These are phyloP conservation scores for Galaxias olidus DNA, from an alignment of 2,797 vertebrate species.

Conservation along the genomic window DNA sequence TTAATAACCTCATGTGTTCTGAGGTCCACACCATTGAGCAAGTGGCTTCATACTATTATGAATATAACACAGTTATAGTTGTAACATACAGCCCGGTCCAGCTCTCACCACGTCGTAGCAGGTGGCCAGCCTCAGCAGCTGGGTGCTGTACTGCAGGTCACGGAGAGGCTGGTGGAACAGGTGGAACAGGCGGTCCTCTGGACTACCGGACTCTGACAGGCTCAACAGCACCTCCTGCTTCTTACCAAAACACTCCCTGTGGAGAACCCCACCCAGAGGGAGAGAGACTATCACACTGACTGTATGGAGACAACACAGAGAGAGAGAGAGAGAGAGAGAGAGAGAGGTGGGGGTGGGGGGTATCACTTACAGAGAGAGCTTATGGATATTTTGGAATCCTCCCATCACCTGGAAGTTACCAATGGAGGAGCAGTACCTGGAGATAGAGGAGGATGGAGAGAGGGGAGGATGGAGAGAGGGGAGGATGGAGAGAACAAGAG, in stretches of 20 bases:
- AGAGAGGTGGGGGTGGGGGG: neutral
- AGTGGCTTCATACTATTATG: too few relatives aligned
- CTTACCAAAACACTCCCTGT: constrained; percentile 86
- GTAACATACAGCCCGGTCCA: too few relatives aligned
- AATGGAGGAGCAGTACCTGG: constrained; percentile 9
- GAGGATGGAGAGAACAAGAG: neutral
- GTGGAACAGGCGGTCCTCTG: constrained; percentile 78
- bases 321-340: constrained; percentile 27
- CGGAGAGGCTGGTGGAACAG: constrained; percentile 89
- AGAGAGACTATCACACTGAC: too few relatives aligned
- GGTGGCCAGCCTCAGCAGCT: constrained; percentile 86
- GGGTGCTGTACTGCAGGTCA: constrained; percentile 86
- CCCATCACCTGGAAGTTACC: constrained; percentile 93
- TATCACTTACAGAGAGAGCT: constrained; percentile 91
- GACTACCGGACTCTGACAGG: constrained; percentile 76
- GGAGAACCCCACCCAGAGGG: constrained; percentile 28
- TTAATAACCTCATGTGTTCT: too few relatives aligned
- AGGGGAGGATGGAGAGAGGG: neutral
- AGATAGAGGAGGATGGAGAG: neutral
- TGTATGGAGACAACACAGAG: too few relatives aligned
- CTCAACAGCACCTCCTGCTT: constrained; percentile 78
- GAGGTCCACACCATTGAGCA: too few relatives aligned
- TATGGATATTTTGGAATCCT: constrained; percentile 88
- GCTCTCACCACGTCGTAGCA: constrained; percentile 93
- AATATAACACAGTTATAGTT: too few relatives aligned